Base-by-base conservation (phyloP, 2,113 vertebrate species). In the Hemicordylus capensis region DNA sequence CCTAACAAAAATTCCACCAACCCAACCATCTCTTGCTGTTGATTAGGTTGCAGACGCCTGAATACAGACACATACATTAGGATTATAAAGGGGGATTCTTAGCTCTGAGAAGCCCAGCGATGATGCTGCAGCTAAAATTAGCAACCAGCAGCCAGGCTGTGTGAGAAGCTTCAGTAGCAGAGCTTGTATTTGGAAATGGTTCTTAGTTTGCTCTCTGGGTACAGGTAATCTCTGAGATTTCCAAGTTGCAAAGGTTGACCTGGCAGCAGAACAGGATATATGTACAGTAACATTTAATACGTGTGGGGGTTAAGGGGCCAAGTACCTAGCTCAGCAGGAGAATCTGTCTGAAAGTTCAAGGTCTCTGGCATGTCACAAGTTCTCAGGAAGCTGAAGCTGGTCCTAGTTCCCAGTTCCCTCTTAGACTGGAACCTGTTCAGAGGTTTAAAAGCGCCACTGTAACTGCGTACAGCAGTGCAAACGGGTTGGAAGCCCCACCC, bases 181-280 rank as follows among this genome's bases (percentile, higher is more conserved):
- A 77, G 37, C 58, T 81, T 58, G 14, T 82, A 24, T 87, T 87
- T 85, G 54, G 59, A 72, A 83, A 59, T 39, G 20, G 10, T 70
- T 74, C 58, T 85, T 5, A 51, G 15, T 77, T 64, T 72, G 56
- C 22, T 73, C 61, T n/a, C 46, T 59, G 34, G 51, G 77, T 39
- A 81, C 79, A 61, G 19, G n/a, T 72, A 85, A 80, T 74, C 67
- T 73, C 28, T 9, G 76, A 69, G 39, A 58, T 76, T 82, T 86
- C 63, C 61, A 76, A 22, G 44, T 74, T 46, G 14, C 72, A 67
- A 42, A 42, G n/a, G 14, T 31, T 31, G 76, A 59, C n/a, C 64
- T 54, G 31, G 28, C 54, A n/a, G 11, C 72, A 56, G 20, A 66
- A 76, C 15, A 56, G 67, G 17, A 19, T 31, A 12, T 61, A 69